A percentile compares a stretch with the other conserved stretches of the same genome.
These are phyloP conservation scores for Gryllus bimaculatus DNA, from an alignment of 1,140 invertebrate genomes.

Conservation along the genomic window DNA sequence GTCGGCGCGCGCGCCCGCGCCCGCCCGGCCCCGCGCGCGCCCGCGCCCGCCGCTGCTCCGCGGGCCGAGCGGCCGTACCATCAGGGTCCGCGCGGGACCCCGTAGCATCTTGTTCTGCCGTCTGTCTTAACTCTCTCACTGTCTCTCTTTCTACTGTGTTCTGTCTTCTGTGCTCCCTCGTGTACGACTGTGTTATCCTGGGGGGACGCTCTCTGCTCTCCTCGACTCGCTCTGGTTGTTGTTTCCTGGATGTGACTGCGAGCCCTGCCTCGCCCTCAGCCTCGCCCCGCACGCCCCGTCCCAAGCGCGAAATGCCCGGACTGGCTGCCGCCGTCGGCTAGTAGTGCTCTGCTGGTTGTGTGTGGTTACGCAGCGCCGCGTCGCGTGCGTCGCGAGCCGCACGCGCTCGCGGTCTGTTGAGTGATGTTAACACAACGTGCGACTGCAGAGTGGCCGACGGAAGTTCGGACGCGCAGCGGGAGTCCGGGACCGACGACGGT, in stretches of 20 bases:
- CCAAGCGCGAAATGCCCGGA: not conserved
- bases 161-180: not conserved
- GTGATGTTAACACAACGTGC: no score
- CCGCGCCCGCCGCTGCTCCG: slow-evolving; percentile 33
- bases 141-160: not conserved
- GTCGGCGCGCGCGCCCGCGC: slow-evolving; percentile 18
- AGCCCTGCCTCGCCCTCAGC: slow-evolving; percentile 15
- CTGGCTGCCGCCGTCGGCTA: not conserved
- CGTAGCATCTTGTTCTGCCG: not conserved
- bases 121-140: not conserved
- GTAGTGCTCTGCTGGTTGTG: not conserved
- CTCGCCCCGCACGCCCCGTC: not conserved
- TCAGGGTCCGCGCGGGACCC: not conserved
- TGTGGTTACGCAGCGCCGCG: not conserved
- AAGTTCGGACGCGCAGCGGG: no score
- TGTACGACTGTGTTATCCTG: not conserved
- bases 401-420: no score
- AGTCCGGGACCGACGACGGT: no score
- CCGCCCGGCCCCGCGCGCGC: slow-evolving; percentile 35
- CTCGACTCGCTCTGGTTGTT: not conserved
- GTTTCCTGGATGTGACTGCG: not conserved
- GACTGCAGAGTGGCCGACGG: no score
- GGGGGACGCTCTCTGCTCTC: not conserved
- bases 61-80: not conserved
- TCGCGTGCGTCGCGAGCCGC: no score